Evolutionary conservation across 2,113 vertebrate genomes (phyloP).

Genomic region (Meles meles): DNA sequence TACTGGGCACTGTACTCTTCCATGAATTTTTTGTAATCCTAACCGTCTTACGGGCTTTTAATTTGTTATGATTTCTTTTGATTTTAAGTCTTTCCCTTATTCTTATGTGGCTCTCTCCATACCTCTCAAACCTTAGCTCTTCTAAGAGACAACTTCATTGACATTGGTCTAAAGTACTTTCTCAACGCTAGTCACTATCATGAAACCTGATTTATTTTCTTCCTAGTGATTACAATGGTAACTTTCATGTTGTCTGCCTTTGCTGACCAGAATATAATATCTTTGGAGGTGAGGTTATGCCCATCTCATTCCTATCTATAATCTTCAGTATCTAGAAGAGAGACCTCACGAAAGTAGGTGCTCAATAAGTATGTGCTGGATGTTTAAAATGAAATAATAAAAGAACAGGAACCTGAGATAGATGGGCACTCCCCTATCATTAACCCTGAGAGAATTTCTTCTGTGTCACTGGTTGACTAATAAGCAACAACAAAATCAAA

Average conservation of each 20-base stretch:
- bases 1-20: background rate
- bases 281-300: background rate
- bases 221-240: background rate
- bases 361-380: background rate
- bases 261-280: background rate
- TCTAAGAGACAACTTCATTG: background rate
- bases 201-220: too few species aligned
- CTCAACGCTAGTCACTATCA: too few species aligned
- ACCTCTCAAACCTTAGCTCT: background rate
- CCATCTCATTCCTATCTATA: background rate
- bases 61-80: background rate
- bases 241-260: background rate
- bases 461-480: background rate
- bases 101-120: background rate
- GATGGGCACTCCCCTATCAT: too few species aligned
- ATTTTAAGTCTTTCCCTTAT: background rate
- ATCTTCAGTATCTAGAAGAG: background rate
- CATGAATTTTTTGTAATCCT: background rate
- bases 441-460: background rate
- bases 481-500: background rate
- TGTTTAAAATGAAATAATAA: background rate
- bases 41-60: background rate
- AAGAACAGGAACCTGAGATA: background rate
- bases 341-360: background rate
- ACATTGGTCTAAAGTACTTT: rapidly evolving